Percentiles rank a stretch among this genome's conserved stretches.
Evolutionary conservation across 2,113 vertebrate species (phyloP).

Genomic region (Phyllopteryx taeniolatus): DNA sequence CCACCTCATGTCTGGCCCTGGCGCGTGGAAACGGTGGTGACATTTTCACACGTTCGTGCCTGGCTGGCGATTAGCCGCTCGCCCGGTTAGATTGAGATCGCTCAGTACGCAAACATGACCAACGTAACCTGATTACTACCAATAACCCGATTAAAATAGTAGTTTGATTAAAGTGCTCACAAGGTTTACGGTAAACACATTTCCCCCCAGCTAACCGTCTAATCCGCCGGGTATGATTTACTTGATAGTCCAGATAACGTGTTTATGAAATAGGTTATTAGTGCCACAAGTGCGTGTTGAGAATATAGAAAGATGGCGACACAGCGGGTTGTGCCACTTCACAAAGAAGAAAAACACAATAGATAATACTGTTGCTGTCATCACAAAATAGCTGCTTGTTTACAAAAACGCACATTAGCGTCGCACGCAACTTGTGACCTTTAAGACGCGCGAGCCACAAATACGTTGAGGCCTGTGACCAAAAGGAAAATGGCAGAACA

Average conservation of each 20-base stretch:
- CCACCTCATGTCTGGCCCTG: slow-evolving; percentile 20
- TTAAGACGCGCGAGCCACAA: slow-evolving; percentile 9
- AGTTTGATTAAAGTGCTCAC: slow-evolving; percentile 45
- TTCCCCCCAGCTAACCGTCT: slow-evolving; percentile 18
- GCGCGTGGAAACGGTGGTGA: background rate
- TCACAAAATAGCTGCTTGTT: slow-evolving; percentile 4
- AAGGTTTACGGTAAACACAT: slow-evolving; percentile 31
- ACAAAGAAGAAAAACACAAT: background rate
- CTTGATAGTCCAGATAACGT: slow-evolving; percentile 18
- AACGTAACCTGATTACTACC: slow-evolving; percentile 14
- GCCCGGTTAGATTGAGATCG: slow-evolving; percentile 6
- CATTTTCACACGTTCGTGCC: slow-evolving; percentile 38
- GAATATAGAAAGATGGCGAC: background rate
- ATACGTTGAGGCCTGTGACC: slow-evolving; percentile 7
- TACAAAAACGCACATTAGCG: slow-evolving; percentile 28
- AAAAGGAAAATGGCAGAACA: background rate
- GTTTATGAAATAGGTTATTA: slow-evolving; percentile 10
- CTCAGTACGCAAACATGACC: slow-evolving; percentile 9
- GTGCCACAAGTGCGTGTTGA: background rate
- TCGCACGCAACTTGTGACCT: slow-evolving; percentile 21
- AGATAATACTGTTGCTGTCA: slow-evolving; percentile 1
- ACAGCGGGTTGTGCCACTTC: slow-evolving; percentile 1
- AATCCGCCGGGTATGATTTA: slow-evolving; percentile 20
- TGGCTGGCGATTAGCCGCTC: slow-evolving; percentile 7
- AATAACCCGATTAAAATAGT: slow-evolving; percentile 44